Base-by-base conservation (phyloP, 2,888 invertebrate species). In the Andrena hattorfiana region DNA sequence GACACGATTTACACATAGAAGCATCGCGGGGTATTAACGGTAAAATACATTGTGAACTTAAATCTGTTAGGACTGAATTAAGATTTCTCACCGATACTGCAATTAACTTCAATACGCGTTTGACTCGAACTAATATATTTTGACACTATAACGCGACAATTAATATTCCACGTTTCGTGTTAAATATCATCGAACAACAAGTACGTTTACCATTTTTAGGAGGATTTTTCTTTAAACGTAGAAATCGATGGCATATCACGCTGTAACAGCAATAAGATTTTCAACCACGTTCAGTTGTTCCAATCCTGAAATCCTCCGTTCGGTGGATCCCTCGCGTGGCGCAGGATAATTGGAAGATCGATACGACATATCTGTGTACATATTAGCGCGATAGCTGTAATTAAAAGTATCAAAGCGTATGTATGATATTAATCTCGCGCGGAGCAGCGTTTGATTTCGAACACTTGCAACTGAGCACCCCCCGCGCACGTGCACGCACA, bases 341-440 rank as follows among this genome's bases (percentile, higher is more conserved):
- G 35, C 68, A 30, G 26, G 23, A n/a, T 69, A 42, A 72, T 76
- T 35, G 56, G 62, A 70, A 62, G 54, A 81, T 69, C 67, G 64
- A 73, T 77, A 56, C 69, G 74, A 87, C 87, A 87, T 87, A 87
- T 88, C 88, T 54, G 64, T 87, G 84, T 87, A 87, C 71, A 87
- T 84, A 88, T 68, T 87, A 88, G 72, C 70, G 71, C 23, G 72
- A 68, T 84, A 80, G 84, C 70, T 85, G 76, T 87, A 86, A 86
- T 82, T 87, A 81, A 51, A 71, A 35, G 56, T 63, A 80, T 72
- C 67, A 69, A 76, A 67, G 77, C 32, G 54, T 78, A 80, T 85
- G 87, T 86, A 88, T 56, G 79, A 88, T 85, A 84, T 77, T 69
- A 79, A 71, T n/a, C 60, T 28, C n/a, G 48, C 62, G 28, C 23